These are phyloP conservation scores for Muscicapa comitata DNA, from an alignment of 2,797 vertebrate genomes.

Conservation along the genomic window DNA sequence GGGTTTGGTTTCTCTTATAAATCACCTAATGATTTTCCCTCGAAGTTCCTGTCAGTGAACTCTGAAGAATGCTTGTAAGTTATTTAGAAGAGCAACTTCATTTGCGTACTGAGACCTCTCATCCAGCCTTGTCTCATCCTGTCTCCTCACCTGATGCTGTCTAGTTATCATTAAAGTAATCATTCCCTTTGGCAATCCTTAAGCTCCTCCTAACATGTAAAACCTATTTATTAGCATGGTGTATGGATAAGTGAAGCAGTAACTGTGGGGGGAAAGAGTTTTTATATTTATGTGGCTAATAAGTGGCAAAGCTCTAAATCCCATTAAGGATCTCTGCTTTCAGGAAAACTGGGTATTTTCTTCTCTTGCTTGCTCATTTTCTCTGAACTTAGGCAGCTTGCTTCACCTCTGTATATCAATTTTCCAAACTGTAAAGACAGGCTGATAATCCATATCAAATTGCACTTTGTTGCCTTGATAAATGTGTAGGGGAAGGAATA, in stretches of 20 bases:
- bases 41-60: neutral
- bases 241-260: neutral
- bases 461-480: neutral
- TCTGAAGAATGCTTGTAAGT: neutral
- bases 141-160: neutral
- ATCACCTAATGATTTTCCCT: neutral
- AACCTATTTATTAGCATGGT: neutral
- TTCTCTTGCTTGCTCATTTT: neutral
- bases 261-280: neutral
- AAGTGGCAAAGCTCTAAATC: neutral
- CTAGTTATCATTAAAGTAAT: neutral
- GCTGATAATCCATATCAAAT: neutral
- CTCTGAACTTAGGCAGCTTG: neutral
- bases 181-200: neutral
- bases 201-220: neutral
- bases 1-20: neutral
- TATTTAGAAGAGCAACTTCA: neutral
- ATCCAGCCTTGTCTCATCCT: neutral
- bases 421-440: neutral
- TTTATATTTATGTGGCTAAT: neutral
- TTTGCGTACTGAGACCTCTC: neutral
- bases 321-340: neutral
- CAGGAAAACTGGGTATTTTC: neutral
- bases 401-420: neutral
- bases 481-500: neutral